Conservation (phyloP, 2,797 vertebrate species). For the Smutsia temminckii region DNA sequence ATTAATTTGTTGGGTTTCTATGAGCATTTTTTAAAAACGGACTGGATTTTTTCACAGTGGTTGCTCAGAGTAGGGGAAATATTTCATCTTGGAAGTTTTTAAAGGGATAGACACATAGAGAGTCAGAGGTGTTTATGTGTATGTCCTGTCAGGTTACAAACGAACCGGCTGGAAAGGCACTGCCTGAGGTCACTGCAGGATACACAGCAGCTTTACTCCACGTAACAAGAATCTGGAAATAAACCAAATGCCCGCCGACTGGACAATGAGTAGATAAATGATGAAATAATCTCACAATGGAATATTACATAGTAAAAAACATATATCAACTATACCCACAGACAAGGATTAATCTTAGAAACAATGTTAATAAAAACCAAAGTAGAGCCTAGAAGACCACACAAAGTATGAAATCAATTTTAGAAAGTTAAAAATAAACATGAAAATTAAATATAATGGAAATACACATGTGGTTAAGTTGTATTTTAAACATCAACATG, state of each 20-base stretch:
- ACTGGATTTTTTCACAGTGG: neutral
- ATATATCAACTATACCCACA: neutral
- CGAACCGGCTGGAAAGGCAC: neutral
- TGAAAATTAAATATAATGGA: neutral
- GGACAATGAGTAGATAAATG: neutral
- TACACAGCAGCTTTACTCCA: neutral
- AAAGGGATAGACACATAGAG: neutral
- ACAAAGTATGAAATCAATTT: neutral
- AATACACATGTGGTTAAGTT: neutral
- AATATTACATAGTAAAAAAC: neutral
- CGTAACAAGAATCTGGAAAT: neutral
- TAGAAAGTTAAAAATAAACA: neutral
- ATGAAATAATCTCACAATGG: neutral
- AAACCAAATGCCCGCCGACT: neutral
- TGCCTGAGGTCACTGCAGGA: neutral
- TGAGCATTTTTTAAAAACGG: neutral
- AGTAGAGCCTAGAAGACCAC: neutral
- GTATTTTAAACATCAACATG: neutral
- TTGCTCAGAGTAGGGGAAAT: neutral
- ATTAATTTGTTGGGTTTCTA: neutral
- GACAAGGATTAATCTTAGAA: neutral
- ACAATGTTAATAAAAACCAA: neutral
- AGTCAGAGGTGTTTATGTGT: neutral
- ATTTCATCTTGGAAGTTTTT: neutral
- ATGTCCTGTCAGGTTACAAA: neutral